These are phyloP conservation scores for Lepidurus couesii DNA, from an alignment of 1,140 invertebrate genomes.

Conservation along the genomic window DNA sequence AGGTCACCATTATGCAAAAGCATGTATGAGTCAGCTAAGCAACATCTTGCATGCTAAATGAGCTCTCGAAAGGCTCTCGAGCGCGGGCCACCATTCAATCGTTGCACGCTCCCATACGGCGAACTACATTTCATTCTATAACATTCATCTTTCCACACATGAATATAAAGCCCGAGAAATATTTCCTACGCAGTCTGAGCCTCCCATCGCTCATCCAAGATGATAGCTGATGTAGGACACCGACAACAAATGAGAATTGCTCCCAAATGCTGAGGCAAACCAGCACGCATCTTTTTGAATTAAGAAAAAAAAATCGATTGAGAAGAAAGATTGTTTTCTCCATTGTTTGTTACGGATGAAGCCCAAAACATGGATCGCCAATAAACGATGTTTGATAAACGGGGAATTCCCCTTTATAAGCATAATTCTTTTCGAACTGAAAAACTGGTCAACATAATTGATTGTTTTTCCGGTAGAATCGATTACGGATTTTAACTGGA, in stretches of 20 bases:
- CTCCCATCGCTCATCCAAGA: neutral
- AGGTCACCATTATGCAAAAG: slow-evolving; percentile 18
- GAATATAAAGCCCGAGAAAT: neutral
- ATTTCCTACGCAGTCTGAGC: neutral
- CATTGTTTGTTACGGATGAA: too few species aligned
- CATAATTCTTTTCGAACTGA: too few species aligned
- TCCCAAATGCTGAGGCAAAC: too few species aligned
- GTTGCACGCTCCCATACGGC: slow-evolving; percentile 7
- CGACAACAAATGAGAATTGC: neutral
- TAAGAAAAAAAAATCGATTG: too few species aligned
- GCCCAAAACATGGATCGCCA: too few species aligned
- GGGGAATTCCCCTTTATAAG: too few species aligned
- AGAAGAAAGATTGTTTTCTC: too few species aligned
- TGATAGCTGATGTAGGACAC: neutral
- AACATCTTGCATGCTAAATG: slow-evolving; percentile 18
- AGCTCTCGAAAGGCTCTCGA: neutral
- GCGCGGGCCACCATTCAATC: slow-evolving; percentile 7
- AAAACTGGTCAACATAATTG: too few species aligned
- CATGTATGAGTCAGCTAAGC: slow-evolving; percentile 15
- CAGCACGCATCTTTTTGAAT: too few species aligned
- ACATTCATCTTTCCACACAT: neutral
- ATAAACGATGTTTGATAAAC: too few species aligned
- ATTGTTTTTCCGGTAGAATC: too few species aligned
- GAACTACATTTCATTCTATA: neutral
- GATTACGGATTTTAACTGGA: too few species aligned